Conservation (phyloP, 2,113 vertebrate genomes). For the Cygnus atratus region DNA sequence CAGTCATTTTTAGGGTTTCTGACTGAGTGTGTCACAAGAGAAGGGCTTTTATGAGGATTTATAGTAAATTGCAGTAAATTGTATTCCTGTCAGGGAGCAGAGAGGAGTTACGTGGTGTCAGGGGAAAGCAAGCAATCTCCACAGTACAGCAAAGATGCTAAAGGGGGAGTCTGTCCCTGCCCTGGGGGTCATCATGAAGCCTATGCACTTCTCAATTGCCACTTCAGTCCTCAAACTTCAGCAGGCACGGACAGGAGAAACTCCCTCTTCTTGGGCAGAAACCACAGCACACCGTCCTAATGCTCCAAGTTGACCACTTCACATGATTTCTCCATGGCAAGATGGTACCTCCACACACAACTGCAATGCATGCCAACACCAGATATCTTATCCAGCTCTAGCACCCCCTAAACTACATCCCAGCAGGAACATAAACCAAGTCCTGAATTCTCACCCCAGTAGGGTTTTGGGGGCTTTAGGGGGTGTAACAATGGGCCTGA, state of each 20-base stretch:
- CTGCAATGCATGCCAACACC: background rate
- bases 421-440: background rate
- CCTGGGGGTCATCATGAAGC: background rate
- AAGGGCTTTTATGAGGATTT: constrained; percentile 65
- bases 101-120: background rate
- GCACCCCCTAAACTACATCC: background rate
- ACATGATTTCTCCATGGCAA: background rate
- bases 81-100: constrained; percentile 60
- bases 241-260: background rate
- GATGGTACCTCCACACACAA: background rate
- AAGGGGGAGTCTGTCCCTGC: background rate
- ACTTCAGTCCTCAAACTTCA: background rate
- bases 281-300: background rate
- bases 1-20: constrained; percentile 71
- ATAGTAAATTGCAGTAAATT: constrained; percentile 70
- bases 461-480: background rate
- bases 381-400: background rate
- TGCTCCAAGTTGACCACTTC: background rate
- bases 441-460: background rate
- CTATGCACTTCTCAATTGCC: background rate
- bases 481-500: background rate
- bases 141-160: background rate
- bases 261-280: background rate
- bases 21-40: constrained; percentile 69
- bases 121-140: background rate